Evolutionary conservation across 2,888 invertebrate species (phyloP), one percentile per base, ranked within the genome.

Genomic region (Mesorhabditis sp.): DNA sequence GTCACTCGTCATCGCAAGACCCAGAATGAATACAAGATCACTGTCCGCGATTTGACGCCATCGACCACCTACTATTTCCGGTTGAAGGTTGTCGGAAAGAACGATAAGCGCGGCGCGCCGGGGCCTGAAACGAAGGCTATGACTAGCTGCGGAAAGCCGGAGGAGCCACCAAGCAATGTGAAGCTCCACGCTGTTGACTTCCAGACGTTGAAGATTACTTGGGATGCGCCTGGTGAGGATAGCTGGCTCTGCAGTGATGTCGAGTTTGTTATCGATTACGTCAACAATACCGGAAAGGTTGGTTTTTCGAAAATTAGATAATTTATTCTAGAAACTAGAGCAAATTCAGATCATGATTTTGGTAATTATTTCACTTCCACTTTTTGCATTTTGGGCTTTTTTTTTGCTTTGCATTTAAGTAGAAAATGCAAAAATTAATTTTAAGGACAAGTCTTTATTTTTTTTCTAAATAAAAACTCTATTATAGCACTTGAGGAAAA

Each of bases 11-110:
- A 85, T 71, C 72, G 84, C 4, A 71, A 77, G 50, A 74, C 70
- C 41, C 64, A 74, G 68, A 74, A 73, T 44, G 80, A 83, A 61
- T 86, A 85, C 74, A 81, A 81, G 70, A 73, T 81, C 13, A 75
- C 78, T 43, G 84, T 86, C 42, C 74, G 77, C 43, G 76, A 80
- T 41, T 75, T 86, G 43, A 76, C 77, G 41, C 82, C 86, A 42
- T 83, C 86, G 61, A 86, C 85, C 5, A 72, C 80, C 42, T 86
- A 86, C 78, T 86, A 84, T 80, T 86, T 86, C 82, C 81, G 86
- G 62, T 74, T 86, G 41, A 67, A 65, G 69, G 85, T 86, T n/a
- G 85, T 82, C 44, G 83, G 82, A 68, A 83, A 83, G 74, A 81
- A 81, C 66, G 86, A 85, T 66, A 84, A 86, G 75, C 70, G 80